Evolutionary conservation across 2,797 vertebrate species (phyloP).

Genomic region (Chelonia mydas): DNA sequence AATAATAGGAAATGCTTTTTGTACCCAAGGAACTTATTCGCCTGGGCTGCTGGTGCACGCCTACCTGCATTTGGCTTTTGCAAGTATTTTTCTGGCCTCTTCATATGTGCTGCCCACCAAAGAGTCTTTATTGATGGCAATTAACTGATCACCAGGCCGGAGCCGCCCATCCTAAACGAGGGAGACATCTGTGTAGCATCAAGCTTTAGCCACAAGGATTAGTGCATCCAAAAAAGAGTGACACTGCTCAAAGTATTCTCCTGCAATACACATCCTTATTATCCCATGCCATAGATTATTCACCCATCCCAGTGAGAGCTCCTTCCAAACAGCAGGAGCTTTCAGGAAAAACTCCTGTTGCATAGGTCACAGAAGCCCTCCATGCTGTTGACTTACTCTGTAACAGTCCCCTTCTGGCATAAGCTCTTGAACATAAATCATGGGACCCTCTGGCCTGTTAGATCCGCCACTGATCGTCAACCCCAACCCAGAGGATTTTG

Average conservation of each 20-base stretch:
- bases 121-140: slow-evolving; percentile 92
- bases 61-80: slow-evolving; percentile 88
- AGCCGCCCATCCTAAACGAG: slow-evolving; percentile 88
- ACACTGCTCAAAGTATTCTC: background rate
- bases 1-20: background rate
- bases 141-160: slow-evolving; percentile 90
- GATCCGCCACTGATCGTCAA: slow-evolving; percentile 88
- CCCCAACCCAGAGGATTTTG: slow-evolving; percentile 85
- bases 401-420: slow-evolving; percentile 90
- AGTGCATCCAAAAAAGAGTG: background rate
- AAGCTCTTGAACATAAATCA: slow-evolving; percentile 91
- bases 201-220: background rate
- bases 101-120: slow-evolving; percentile 90
- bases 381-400: slow-evolving; percentile 76
- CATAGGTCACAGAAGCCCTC: background rate
- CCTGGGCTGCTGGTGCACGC: background rate
- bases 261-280: background rate
- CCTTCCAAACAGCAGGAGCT: slow-evolving; percentile 2
- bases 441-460: slow-evolving; percentile 89
- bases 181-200: background rate
- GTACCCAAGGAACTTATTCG: background rate
- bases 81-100: slow-evolving; percentile 89
- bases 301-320: background rate
- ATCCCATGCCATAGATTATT: background rate
- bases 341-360: background rate